Evolutionary conservation across 2,888 invertebrate species (phyloP), one percentile per base, ranked within the genome.

Genomic region (Xanthostigma xanthostigma): DNA sequence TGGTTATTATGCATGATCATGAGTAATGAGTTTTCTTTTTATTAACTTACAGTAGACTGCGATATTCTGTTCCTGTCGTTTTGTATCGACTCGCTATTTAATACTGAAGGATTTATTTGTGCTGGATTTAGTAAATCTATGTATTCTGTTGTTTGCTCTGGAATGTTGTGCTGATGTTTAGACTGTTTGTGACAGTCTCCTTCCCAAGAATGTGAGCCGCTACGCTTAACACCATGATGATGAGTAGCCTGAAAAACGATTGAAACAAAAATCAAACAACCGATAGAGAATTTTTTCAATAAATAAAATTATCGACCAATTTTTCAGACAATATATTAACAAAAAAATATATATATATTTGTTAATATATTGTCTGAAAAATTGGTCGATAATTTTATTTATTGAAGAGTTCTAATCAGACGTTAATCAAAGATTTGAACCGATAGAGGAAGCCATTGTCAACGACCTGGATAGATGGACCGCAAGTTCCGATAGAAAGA

Each of bases 181-280:
- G 67, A 65, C 14, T 72, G 61, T 57, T 76, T 77, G 53, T 72
- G 71, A 48, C 69, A 70, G 45, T 78, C 77, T 2, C 68, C 75
- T 59, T 79, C 79, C 69, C 74, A 74, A 2, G 76, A 78, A 47
- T 73, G 71, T 11, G 78, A 76, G 2, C 76, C 75, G 45, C 74
- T 73, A 11, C 83, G 66, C 59, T 84, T 84, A 0, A 76, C 57
- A 0, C 78, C 79, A 53, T 77, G 78, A 3, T 62, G 62, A 35
- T 65, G 64, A 17, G 61, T 57, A 51, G 54, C 50, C 40, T 51
- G 45, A 14, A 53, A 51, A 36, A 46, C 46, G 44, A 27, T 27
- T 27, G 33, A 46, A 34, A 36, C 36, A 36, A 11, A 36, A 44
- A 34, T 14, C 13, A 33, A 42, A 42, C 27, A 14, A 13, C 1